Conservation (phyloP, 2,888 invertebrate species). For the Pogonocherus hispidulus region DNA sequence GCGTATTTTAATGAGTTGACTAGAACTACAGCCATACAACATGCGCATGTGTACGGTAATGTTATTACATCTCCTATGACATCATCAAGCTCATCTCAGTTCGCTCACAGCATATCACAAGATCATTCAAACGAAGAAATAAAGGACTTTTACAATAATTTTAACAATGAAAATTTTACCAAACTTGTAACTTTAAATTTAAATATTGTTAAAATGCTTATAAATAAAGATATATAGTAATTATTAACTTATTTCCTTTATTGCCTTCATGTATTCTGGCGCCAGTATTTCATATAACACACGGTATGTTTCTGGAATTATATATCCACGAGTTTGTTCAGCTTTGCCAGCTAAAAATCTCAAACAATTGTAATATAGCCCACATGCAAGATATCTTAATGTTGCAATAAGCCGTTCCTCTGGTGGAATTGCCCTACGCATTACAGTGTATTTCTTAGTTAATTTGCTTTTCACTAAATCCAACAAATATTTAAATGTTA, state of each 20-base stretch:
- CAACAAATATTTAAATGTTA: not conserved
- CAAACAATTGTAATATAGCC: conserved; percentile 14
- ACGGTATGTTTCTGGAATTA: too few species aligned
- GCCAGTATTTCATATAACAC: conserved; percentile 8
- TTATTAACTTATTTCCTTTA: not conserved
- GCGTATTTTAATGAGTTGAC: too few species aligned
- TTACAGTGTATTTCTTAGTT: not conserved
- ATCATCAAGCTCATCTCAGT: not conserved
- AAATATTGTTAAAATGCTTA: not conserved
- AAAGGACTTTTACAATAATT: not conserved
- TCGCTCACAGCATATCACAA: not conserved
- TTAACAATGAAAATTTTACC: not conserved
- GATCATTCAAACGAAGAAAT: not conserved
- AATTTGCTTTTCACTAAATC: too few species aligned
- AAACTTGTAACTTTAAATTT: not conserved
- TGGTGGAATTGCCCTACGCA: conserved; percentile 13
- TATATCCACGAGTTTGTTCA: conserved; percentile 12
- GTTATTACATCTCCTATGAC: too few species aligned
- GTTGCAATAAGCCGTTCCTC: conserved; percentile 16
- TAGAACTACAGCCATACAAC: too few species aligned
- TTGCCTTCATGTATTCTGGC: conserved; percentile 10
- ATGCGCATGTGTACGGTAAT: too few species aligned
- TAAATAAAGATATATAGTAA: conserved; percentile 2
- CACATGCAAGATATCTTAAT: conserved; percentile 14
- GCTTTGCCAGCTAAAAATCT: conserved; percentile 11